phyloP scores from a whole-genome alignment of 2,797 vertebrate species.

The Rhinella marina region DNA sequence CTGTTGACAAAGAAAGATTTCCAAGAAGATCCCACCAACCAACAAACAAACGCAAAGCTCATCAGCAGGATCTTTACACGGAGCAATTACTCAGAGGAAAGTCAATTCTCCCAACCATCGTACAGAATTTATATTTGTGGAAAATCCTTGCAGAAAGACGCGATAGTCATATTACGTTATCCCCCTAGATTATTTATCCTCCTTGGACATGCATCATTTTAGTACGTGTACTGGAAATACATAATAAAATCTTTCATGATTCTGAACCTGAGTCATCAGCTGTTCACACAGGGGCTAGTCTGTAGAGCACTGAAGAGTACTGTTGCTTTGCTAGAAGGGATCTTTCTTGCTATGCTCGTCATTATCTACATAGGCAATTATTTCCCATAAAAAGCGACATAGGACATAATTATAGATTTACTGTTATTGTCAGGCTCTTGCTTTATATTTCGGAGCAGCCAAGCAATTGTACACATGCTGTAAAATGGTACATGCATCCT shows the following conservation, averaged over 20 bases:
- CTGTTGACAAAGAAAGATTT: too few species aligned
- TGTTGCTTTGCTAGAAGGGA: background rate
- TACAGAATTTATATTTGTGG: too few species aligned
- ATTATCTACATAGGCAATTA: background rate
- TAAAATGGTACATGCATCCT: slow-evolving; percentile 17
- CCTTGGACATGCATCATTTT: background rate
- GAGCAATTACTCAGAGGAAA: too few species aligned
- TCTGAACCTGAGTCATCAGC: background rate
- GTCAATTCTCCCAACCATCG: too few species aligned
- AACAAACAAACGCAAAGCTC: too few species aligned
- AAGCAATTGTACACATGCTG: slow-evolving; percentile 33
- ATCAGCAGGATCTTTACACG: too few species aligned
- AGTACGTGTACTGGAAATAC: background rate
- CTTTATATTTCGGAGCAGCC: background rate
- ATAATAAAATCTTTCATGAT: slow-evolving; percentile 1
- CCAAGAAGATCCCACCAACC: too few species aligned
- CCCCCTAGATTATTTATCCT: background rate
- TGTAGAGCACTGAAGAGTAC: background rate
- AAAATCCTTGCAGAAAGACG: background rate
- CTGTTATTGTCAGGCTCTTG: background rate
- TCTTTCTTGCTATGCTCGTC: background rate
- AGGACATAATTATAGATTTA: background rate
- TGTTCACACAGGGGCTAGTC: background rate
- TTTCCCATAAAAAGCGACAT: background rate
- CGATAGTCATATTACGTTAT: background rate